Evolutionary conservation across 2,888 invertebrate genomes (phyloP).

Genomic region (Conops quadrifasciatus): DNA sequence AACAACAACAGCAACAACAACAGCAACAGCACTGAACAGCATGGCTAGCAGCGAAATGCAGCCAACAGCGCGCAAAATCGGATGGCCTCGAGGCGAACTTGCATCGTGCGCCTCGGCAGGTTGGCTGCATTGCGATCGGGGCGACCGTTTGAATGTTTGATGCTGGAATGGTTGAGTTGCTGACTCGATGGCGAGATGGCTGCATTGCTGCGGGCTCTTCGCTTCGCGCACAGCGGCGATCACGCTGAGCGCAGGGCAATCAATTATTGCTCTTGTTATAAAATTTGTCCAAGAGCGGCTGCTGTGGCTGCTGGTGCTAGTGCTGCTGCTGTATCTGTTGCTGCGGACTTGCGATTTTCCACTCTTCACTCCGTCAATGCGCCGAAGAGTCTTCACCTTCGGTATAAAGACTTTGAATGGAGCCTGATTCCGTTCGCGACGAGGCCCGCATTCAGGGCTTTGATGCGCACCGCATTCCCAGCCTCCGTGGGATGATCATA

Average conservation of each 20-base stretch:
- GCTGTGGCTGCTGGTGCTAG: not conserved
- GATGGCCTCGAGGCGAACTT: not conserved
- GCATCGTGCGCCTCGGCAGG: not conserved
- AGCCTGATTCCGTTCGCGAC: not conserved
- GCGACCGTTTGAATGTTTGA: not conserved
- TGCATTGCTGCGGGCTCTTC: not conserved
- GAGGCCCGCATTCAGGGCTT: conserved; percentile 2
- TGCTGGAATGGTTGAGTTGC: conserved; percentile 10
- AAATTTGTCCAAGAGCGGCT: conserved; percentile 31
- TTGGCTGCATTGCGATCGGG: not conserved
- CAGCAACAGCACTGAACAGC: not conserved
- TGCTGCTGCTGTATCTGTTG: conserved; percentile 8
- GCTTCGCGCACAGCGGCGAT: conserved; percentile 3
- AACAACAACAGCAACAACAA: conserved; percentile 27
- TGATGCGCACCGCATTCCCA: conserved; percentile 17
- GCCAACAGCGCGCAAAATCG: not conserved
- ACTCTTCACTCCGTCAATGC: conserved; percentile 22
- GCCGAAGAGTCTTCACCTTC: not conserved
- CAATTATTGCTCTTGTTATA: conserved; percentile 34
- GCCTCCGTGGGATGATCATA: not conserved
- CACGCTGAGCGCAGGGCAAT: conserved; percentile 30
- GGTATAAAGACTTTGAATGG: not conserved
- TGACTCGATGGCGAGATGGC: not conserved
- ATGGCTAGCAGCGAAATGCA: not conserved
- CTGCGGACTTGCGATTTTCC: conserved; percentile 5